Base-by-base conservation (phyloP, 2,113 vertebrate species). In the Phalacrocorax carbo region DNA sequence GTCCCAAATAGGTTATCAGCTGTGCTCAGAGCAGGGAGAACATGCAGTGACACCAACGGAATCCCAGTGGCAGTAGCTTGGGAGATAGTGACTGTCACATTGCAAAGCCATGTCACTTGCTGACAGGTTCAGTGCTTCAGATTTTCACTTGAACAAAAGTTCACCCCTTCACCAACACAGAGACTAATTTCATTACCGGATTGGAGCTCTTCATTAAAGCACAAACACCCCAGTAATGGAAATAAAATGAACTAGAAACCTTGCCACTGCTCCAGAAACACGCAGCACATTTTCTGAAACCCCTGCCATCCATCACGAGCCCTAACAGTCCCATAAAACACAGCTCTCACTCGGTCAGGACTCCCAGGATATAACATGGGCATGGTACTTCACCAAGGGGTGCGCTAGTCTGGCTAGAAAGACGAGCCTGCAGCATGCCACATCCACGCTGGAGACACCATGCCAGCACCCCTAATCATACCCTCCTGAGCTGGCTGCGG, bases 331-430 rank as follows among this genome's bases (percentile, higher is more conserved):
- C 54, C 65, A 29, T 2, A 42, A 51, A 88, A 11, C 86, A 38
- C 48, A 68, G 57, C 78, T 17, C 52, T 25, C 3, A 0, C 23
- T 20, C 5, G 1, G 15, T 0, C 75, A 27, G 5, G n/a, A 25
- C 21, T 69, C 13, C 69, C 64, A 34, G 48, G 58, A 32, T 1
- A 1, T 13, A 18, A 8, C 52, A 26, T 0, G 4, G 55, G 22
- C 40, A 42, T 14, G 7, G 76, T 11, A 13, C 40, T 9, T 65
- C 4, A 20, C 42, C 32, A 40, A 12, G 20, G 76, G 14, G 19
- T 10, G 79, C 22, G 5, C 49, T 14, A 0, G 17, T 32, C 49
- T 26, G 64, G 38, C n/a, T 9, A 8, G 10, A 22, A 23, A 62
- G 11, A 13, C 10, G 26, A 51, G 36, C 36, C 25, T 23, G 3